These are phyloP conservation scores for Halcyon chelicuti DNA, from an alignment of 2,797 vertebrate genomes.

Conservation along the genomic window DNA sequence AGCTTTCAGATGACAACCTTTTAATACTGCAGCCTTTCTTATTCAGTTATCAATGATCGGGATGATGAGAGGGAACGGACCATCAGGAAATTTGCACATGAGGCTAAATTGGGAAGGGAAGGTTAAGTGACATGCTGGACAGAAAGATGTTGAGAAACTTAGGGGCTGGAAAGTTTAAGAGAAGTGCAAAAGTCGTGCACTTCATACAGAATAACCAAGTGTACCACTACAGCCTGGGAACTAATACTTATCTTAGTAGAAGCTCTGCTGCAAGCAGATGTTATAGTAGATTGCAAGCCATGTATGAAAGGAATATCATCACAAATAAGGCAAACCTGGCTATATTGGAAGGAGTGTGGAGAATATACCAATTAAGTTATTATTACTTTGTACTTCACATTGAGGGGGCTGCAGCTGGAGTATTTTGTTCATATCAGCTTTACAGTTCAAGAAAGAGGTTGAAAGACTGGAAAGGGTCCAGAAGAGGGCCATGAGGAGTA, in stretches of 20 bases:
- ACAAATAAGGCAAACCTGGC: not conserved
- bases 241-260: not conserved
- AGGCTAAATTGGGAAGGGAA: not conserved
- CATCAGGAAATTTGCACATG: not conserved
- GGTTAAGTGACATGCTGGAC: not conserved
- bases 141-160: not conserved
- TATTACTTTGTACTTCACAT: not conserved
- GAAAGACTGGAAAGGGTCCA: not conserved
- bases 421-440: not conserved
- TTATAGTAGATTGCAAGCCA: not conserved
- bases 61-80: not conserved
- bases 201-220: not conserved
- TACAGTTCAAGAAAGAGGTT: not conserved
- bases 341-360: not conserved
- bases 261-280: not conserved
- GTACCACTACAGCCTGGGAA: not conserved
- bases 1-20: not conserved
- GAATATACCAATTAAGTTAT: not conserved
- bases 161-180: not conserved
- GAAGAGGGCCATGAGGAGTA: not conserved
- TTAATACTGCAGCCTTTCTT: not conserved
- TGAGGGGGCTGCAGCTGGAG: not conserved
- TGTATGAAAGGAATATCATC: not conserved
- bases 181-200: not conserved
- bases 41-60: not conserved